Evolutionary conservation across 2,113 vertebrate genomes (phyloP), one percentile per base, ranked within the genome.

Genomic region (Seriola quinqueradiata): DNA sequence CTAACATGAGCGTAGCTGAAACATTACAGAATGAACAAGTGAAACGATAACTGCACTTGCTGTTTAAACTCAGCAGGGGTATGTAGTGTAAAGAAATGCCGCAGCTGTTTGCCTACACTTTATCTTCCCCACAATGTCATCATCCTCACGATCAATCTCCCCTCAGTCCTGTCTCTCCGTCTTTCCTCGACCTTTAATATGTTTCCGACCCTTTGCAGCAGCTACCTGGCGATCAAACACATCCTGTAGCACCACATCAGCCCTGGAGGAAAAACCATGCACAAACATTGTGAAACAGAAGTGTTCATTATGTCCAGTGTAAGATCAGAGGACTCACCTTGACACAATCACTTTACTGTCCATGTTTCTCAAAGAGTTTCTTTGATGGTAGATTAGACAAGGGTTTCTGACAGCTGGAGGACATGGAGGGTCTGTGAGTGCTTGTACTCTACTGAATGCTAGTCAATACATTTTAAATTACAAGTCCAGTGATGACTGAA

Each of bases 141-240:
- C 77, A 13, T 84, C 34, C 9, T 7, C 34, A 7, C 21, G 8
- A 60, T 48, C 42, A 54, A 14, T 76, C 57, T 59, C 58, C 48
- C 19, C 36, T 40, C 77, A 12, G 28, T 11, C 4, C 78, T 28
- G 48, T 76, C 71, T 67, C 52, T 69, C 58, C 21, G 16, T 81
- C 70, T 82, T 25, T 65, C 69, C 58, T 79, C 63, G 83, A 88
- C 90, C 85, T 89, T 91, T 89, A 70, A 81, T 75, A 64, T 61
- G 21, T 73, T 61, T 1, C 76, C 63, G 82, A 60, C n/a, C 34
- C 79, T 71, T 44, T n/a, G 70, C 73, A 72, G 76, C 76, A 28
- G 70, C 36, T 32, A 50, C 44, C 63, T 59, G 46, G 32, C 69
- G 73, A 87, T 84, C 73, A 83, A 85, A 89, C 60, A 36, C 76